phyloP scores from a whole-genome alignment of 1,140 invertebrate genomes.

The Neodiprion lecontei region DNA sequence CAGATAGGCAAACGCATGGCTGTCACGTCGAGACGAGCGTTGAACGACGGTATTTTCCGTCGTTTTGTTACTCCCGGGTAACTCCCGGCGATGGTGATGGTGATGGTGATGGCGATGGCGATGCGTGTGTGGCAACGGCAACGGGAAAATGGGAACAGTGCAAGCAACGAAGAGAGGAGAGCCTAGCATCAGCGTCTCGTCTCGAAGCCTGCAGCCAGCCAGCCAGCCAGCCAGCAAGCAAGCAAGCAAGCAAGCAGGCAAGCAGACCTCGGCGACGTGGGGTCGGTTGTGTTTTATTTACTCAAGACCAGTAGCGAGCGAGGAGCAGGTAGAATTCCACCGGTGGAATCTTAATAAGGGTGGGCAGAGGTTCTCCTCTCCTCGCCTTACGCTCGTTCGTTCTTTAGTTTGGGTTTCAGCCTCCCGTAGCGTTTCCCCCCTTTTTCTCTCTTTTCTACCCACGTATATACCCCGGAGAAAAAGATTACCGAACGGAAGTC shows the following conservation, averaged over 20 bases:
- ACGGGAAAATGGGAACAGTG: constrained; percentile 11
- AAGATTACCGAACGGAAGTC: constrained; percentile 32
- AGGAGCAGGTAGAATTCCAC: constrained; percentile 61
- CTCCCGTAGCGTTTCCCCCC: constrained; percentile 16
- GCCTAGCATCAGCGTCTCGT: constrained; percentile 24
- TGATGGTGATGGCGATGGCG: constrained; percentile 15
- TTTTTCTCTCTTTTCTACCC: background rate
- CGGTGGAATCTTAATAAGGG: constrained; percentile 63
- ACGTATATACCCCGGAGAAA: constrained; percentile 13
- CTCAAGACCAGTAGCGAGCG: constrained; percentile 61
- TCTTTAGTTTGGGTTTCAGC: too few species aligned
- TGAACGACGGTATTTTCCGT: too few species aligned
- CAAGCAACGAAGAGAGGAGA: constrained; percentile 22
- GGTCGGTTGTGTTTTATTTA: constrained; percentile 60
- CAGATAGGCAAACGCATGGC: constrained; percentile 35
- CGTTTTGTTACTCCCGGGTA: too few species aligned
- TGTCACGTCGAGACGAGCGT: too few species aligned
- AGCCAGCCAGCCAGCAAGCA: constrained; percentile 13
- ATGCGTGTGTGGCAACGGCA: constrained; percentile 9
- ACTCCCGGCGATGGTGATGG: too few species aligned
- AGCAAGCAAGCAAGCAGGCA: constrained; percentile 30
- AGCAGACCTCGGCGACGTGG: constrained; percentile 37
- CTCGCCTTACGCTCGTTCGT: background rate
- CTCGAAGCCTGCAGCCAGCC: background rate
- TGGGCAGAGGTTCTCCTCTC: constrained; percentile 53